Evolutionary conservation across 2,888 invertebrate genomes (phyloP).

Genomic region (Drosophila paramelanica): DNA sequence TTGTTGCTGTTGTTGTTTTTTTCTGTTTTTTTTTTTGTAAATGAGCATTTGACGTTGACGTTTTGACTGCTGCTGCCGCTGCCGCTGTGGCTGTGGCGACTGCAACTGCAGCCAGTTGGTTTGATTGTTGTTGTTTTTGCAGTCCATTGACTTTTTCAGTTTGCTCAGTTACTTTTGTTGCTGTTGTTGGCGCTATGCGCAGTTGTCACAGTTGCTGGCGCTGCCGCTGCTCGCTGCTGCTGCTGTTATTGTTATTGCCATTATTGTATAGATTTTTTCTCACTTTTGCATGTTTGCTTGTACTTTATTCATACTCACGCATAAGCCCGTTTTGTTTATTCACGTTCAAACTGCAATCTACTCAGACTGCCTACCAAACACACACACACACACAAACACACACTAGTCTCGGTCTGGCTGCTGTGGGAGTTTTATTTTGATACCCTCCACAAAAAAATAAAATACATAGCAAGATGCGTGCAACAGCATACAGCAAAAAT

Average conservation of each 20-base stretch:
- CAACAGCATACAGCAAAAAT: not conserved
- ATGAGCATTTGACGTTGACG: slow-evolving; percentile 63
- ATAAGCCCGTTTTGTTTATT: slow-evolving; percentile 53
- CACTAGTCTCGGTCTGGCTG: slow-evolving; percentile 11
- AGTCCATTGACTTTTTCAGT: slow-evolving; percentile 41
- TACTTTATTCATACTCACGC: slow-evolving; percentile 61
- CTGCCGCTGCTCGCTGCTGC: slow-evolving; percentile 18
- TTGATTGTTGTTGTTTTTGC: slow-evolving; percentile 37
- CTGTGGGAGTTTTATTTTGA: slow-evolving; percentile 22
- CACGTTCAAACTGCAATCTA: slow-evolving; percentile 54
- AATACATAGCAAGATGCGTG: not conserved
- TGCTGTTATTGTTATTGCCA: slow-evolving; percentile 45
- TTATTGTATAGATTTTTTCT: slow-evolving; percentile 51
- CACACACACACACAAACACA: not conserved
- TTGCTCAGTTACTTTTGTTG: slow-evolving; percentile 25
- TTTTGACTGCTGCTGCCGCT: slow-evolving; percentile 54
- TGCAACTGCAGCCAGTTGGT: slow-evolving; percentile 34
- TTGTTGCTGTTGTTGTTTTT: slow-evolving; percentile 36
- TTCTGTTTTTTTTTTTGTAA: slow-evolving; percentile 41
- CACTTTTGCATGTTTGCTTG: slow-evolving; percentile 38
- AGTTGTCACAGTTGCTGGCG: slow-evolving; percentile 58
- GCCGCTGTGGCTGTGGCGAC: slow-evolving; percentile 20
- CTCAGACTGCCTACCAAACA: slow-evolving; percentile 14
- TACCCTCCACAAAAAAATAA: slow-evolving; percentile 12
- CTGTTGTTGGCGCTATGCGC: slow-evolving; percentile 45